phyloP scores from a whole-genome alignment of 1,140 invertebrate species.

The Zaprionus nigranus region DNA sequence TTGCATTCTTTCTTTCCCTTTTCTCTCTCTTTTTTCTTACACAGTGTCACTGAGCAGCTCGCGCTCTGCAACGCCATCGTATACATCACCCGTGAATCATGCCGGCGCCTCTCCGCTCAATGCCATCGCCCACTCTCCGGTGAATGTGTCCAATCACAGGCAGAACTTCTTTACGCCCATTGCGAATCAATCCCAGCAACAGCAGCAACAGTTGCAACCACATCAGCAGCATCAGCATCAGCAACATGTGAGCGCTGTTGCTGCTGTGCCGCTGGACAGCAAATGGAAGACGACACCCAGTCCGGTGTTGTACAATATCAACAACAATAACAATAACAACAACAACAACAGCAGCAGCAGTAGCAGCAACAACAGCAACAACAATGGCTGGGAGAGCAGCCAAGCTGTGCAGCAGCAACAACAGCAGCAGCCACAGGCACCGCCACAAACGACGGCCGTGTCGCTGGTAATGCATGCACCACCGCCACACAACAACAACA shows the following conservation, averaged over 20 bases:
- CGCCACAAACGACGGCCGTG: conserved; percentile 80
- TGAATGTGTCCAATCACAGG: conserved; percentile 86
- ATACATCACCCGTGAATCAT: conserved; percentile 91
- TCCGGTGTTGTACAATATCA: conserved; percentile 78
- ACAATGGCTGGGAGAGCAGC: conserved; percentile 67
- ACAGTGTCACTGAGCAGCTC: conserved; percentile 96
- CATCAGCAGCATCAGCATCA: conserved; percentile 66
- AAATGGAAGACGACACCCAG: conserved; percentile 84
- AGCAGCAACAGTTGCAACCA: conserved; percentile 78
- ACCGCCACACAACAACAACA: conserved; percentile 84
- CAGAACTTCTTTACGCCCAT: conserved; percentile 95
- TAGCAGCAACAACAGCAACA: conserved; percentile 62
- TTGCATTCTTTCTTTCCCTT: conserved; percentile 5
- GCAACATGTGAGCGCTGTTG: conserved; percentile 51
- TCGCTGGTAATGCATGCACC: conserved; percentile 83
- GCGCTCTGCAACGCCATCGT: conserved; percentile 94
- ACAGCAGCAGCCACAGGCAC: conserved; percentile 73
- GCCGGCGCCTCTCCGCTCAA: conserved; percentile 87
- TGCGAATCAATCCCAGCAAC: conserved; percentile 85
- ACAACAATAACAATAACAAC: conserved; percentile 42
- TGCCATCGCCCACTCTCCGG: conserved; percentile 89
- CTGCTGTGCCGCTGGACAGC: conserved; percentile 58
- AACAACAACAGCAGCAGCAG: conserved; percentile 46
- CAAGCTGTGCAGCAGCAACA: conserved; percentile 63
- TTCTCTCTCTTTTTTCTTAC: conserved; percentile 38